phyloP scores from a whole-genome alignment of 2,888 invertebrate genomes.

The Xylota sylvarum region DNA sequence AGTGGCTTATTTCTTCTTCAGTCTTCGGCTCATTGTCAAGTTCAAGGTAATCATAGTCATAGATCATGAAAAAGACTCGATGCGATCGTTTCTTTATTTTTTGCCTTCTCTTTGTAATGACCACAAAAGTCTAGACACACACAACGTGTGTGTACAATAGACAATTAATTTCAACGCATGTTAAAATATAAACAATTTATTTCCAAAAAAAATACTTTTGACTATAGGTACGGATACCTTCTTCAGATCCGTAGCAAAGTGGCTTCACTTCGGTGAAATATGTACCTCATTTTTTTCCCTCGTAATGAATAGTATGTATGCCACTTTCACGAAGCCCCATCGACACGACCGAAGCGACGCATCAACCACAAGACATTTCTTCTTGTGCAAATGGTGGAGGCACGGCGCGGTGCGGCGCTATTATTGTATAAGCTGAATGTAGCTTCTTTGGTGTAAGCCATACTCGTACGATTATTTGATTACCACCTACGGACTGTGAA shows the following conservation, averaged over 20 bases:
- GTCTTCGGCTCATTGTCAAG: constrained; percentile 69
- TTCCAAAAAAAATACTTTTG: not conserved
- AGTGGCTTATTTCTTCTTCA: constrained; percentile 45
- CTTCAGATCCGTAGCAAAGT: constrained; percentile 10
- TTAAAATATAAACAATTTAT: not conserved
- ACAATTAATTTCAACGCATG: constrained; percentile 50
- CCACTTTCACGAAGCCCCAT: constrained; percentile 62
- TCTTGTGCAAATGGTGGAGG: constrained; percentile 15
- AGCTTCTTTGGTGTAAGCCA: constrained; percentile 25
- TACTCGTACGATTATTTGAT: constrained; percentile 53
- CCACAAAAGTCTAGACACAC: constrained; percentile 32
- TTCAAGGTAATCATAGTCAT: constrained; percentile 72
- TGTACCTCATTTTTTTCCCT: constrained; percentile 9
- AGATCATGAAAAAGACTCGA: constrained; percentile 59
- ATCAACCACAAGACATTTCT: constrained; percentile 17
- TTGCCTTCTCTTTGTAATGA: constrained; percentile 40
- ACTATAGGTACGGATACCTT: not conserved
- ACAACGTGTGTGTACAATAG: constrained; percentile 7
- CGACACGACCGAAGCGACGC: not conserved
- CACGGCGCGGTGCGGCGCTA: not conserved
- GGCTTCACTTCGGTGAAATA: not conserved
- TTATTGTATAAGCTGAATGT: constrained; percentile 51
- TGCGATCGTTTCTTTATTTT: constrained; percentile 13
- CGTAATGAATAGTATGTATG: constrained; percentile 46
- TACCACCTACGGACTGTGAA: constrained; percentile 63